Percentiles rank a stretch among this genome's conserved stretches.
These are phyloP conservation scores for Cacoxenus indagator DNA, from an alignment of 2,888 invertebrate species.

Conservation along the genomic window DNA sequence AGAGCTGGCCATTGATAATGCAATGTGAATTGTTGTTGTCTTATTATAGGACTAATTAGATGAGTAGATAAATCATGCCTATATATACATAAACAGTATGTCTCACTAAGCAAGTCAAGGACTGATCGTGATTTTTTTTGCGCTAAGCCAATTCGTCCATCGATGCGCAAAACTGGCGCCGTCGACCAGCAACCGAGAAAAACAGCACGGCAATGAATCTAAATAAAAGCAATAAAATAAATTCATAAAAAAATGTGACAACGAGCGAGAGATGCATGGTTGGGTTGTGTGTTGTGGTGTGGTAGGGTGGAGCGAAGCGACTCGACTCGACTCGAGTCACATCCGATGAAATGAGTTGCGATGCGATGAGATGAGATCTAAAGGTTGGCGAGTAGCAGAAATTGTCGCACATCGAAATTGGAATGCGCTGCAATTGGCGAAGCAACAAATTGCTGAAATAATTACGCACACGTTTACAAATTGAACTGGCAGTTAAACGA, in stretches of 20 bases:
- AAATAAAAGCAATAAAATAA: slow-evolving; percentile 13
- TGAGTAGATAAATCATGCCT: no score
- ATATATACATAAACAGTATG: no score
- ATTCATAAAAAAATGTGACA: slow-evolving; percentile 3
- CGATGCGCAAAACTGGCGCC: not conserved
- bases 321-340: no score
- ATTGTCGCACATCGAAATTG: slow-evolving; percentile 19
- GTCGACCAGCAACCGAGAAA: not conserved
- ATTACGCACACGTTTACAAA: slow-evolving; percentile 68
- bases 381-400: not conserved
- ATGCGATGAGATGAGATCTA: no score
- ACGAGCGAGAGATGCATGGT: not conserved
- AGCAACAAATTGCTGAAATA: slow-evolving; percentile 69
- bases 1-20: no score
- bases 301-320: not conserved
- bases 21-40: no score
- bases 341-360: no score
- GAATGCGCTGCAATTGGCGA: slow-evolving; percentile 66
- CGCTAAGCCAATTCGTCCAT: no score
- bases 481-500: slow-evolving; percentile 37
- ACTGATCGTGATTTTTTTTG: no score
- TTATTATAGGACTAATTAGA: no score
- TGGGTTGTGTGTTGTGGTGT: no score
- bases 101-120: no score
- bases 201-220: not conserved